Conservation (phyloP, 35 echinoderm and acorn worm species). For the Strongylocentrotus purpuratus region DNA sequence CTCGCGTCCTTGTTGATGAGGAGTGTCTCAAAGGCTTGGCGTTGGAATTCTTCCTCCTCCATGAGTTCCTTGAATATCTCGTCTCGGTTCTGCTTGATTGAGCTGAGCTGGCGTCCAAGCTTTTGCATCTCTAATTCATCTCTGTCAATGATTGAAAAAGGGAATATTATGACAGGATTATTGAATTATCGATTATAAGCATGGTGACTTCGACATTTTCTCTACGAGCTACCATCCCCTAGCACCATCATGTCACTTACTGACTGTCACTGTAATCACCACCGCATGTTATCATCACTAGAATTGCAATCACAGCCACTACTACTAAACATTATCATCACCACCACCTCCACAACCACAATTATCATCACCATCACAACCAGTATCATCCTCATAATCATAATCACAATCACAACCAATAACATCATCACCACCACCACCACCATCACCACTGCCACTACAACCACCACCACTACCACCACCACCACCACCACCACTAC, state of each 20-base stretch:
- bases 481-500: background rate
- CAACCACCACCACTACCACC: background rate
- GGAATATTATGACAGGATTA: background rate
- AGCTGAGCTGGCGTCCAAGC: conserved; percentile 48
- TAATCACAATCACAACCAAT: background rate
- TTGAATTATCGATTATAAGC: background rate
- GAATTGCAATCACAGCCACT: too few species aligned
- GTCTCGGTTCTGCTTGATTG: conserved; percentile 68
- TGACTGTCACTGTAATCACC: too few species aligned
- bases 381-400: background rate
- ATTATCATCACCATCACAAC: too few species aligned
- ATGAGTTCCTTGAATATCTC: conserved; percentile 65
- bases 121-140: conserved; percentile 61
- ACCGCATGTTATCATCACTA: too few species aligned
- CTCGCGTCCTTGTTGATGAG: conserved; percentile 63
- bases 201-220: too few species aligned
- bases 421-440: background rate
- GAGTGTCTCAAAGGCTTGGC: conserved; percentile 74
- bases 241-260: too few species aligned
- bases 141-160: background rate
- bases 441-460: background rate
- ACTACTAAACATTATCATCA: too few species aligned
- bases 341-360: too few species aligned
- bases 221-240: too few species aligned
- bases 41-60: conserved; percentile 83